Evolutionary conservation across 2,888 invertebrate species (phyloP).

Genomic region (Zygogramma bicolorata): DNA sequence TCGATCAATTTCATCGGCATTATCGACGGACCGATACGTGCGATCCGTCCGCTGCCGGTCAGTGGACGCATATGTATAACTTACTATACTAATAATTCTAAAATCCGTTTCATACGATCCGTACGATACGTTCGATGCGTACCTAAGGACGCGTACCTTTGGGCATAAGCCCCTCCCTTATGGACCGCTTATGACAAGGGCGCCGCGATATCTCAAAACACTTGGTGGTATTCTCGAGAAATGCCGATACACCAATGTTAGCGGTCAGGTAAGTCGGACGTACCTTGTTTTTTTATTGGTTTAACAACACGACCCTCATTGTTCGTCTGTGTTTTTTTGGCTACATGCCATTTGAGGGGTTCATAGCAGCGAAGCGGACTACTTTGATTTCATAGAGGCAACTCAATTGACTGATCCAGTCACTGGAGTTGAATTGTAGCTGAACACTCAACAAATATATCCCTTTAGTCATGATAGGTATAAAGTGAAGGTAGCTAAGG

Average conservation of each 20-base stretch:
- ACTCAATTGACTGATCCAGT: neutral
- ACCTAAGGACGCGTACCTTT: no score
- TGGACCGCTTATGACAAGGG: neutral
- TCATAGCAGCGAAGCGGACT: neutral
- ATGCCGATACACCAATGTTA: slow-evolving; percentile 20
- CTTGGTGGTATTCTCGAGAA: slow-evolving; percentile 15
- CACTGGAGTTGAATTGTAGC: no score
- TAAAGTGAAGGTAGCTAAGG: no score
- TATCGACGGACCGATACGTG: no score
- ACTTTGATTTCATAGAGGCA: neutral
- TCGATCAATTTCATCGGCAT: no score
- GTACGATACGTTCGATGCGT: no score
- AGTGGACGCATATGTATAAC: no score
- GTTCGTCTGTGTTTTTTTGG: neutral
- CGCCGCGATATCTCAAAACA: neutral
- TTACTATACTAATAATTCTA: no score
- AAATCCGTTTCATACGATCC: no score
- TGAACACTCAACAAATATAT: no score
- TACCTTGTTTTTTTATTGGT: slow-evolving; percentile 7
- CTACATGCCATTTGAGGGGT: neutral
- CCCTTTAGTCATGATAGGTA: no score
- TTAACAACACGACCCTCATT: slow-evolving; percentile 11
- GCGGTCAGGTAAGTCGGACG: slow-evolving; percentile 6
- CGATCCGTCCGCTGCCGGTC: no score
- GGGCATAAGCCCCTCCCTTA: neutral